Conservation (phyloP, 2,113 vertebrate species). For the Apteryx mantelli region DNA sequence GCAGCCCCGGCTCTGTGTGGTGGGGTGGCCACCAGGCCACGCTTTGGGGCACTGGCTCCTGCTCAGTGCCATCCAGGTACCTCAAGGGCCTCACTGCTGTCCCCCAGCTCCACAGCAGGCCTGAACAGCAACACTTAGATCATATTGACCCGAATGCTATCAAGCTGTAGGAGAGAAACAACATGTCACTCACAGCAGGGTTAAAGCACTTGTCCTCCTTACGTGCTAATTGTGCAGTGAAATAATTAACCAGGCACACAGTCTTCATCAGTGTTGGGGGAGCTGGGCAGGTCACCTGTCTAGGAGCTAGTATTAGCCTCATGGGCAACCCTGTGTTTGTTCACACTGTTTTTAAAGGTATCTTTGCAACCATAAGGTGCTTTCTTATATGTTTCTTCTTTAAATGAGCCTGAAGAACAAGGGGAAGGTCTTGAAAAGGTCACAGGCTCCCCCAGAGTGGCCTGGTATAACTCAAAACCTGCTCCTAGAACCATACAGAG, state of each 20-base stretch:
- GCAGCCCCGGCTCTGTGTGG: background rate
- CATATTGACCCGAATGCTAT: background rate
- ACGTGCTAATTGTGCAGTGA: background rate
- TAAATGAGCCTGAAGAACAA: background rate
- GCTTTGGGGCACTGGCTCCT: background rate
- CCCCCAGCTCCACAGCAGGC: background rate
- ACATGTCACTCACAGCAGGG: background rate
- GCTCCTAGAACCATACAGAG: background rate
- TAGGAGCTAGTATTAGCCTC: background rate
- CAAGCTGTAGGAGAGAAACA: background rate
- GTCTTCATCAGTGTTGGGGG: background rate
- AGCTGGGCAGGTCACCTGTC: background rate
- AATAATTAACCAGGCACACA: background rate
- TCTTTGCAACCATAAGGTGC: background rate
- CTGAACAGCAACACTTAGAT: background rate
- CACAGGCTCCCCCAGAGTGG: background rate
- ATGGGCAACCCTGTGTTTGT: background rate
- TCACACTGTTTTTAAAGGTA: background rate
- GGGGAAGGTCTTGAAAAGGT: background rate
- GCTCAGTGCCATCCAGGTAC: background rate
- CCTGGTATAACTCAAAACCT: background rate
- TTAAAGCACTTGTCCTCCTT: slow-evolving; percentile 10
- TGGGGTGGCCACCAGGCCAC: background rate
- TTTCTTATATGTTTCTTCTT: background rate
- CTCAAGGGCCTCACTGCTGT: background rate